Base-by-base conservation (phyloP, 1,140 invertebrate species). In the Drosophila carrolli region DNA sequence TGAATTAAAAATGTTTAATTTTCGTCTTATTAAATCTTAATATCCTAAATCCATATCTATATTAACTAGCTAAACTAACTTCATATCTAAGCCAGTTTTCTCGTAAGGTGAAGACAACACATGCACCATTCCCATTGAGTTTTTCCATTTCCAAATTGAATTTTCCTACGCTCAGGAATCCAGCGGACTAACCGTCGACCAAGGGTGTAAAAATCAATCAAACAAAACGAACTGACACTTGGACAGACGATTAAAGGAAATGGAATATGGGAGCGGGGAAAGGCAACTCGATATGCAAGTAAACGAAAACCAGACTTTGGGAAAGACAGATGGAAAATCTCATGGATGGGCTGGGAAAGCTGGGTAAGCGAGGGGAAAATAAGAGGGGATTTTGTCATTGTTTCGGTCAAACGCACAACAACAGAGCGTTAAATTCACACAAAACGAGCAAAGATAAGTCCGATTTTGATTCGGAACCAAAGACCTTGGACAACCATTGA, bases 381-480 rank as follows among this genome's bases (percentile, higher is more conserved):
- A 32, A 32, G 56, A 13, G 29, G 58, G 71, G 59, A 81, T 66
- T 73, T 73, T 62, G 60, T 77, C 78, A 81, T 81, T 81, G 78
- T 81, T 81, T 81, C 78, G 78, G 78, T 81, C 61, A 81, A 81
- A 62, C 66, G 78, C 78, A 81, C 78, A 81, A 73, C 78, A 81
- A 81, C 78, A 77, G 73, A 77, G 57, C 78, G 78, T 81, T 77
- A 81, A 81, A 81, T 81, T 81, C 60, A 68, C 43, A 66, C 32
- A 57, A 51, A 65, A 65, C 40, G 11, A 41, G 29, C 37, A 9
- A 14, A 63, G 46, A 67, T 48, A 16, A 65, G 46, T 43, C 5
- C 38, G 60, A 43, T 35, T 60, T 63, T 35, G 27, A 58, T 43
- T n/a, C 13, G 14, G 1, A 44, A 35, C 19, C 38, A 8, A 13